Base-by-base conservation (phyloP, 2,797 vertebrate species). In the Trematomus bernacchii region DNA sequence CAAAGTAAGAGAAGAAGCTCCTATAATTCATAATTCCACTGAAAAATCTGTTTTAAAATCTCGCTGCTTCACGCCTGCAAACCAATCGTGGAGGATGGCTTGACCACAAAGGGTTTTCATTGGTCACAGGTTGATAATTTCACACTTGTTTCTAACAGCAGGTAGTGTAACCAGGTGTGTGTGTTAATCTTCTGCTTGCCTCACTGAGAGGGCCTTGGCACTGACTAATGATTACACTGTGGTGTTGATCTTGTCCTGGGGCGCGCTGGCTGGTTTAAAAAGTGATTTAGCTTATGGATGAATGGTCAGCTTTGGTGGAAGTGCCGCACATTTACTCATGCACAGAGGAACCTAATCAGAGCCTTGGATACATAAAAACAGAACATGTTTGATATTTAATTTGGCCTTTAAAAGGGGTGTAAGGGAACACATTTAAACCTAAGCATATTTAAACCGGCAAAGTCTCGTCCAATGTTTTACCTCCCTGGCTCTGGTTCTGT, bases 1-100 rank as follows among this genome's bases (percentile, higher is more conserved):
- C 85, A 96, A 95, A 96, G 95, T 96, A 96, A 96, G 95, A 94
- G 50, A 91, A 87, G 83, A 89, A 88, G 83, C 80, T 71, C 70
- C 18, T 73, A 58, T 75, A 30, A 67, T 86, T 78, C 82, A 52
- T 76, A 44, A 60, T 82, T 59, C 67, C 67, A 76, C 66, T 90
- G 71, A 90, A 77, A 79, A 85, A 88, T 90, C 83, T 90, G 79
- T 89, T 42, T 89, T 82, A 37, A 80, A 79, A 79, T 93, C 87
- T 91, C 43, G 79, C 82, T 85, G 85, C 88, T 92, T 86, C 76
- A 66, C 63, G 11, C 77, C 79, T 86, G 73, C 62, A 76, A 85
- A 76, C 80, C 89, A 90, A 89, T 89, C 60, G 23, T 14, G 73
- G 71, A 86, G 66, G 60, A 84, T 82, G 73, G 83, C 76, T 86